These are phyloP conservation scores for Orchesella cincta DNA, from an alignment of 1,140 invertebrate genomes.

Conservation along the genomic window DNA sequence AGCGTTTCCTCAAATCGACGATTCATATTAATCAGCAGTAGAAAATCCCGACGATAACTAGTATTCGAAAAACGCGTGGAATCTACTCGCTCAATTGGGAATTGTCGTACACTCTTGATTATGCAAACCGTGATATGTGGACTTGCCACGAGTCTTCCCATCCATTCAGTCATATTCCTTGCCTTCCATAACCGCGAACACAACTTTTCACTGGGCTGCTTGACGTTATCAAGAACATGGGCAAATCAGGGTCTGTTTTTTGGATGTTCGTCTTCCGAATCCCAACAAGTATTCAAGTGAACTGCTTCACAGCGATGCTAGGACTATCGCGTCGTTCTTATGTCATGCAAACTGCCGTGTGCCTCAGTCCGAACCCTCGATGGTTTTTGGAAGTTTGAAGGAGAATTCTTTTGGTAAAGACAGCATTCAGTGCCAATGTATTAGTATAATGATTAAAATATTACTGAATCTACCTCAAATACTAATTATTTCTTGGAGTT, in stretches of 20 bases:
- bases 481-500: conserved; percentile 30
- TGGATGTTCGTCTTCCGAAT: conserved; percentile 72
- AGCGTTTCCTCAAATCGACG: conserved; percentile 3
- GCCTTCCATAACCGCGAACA: conserved; percentile 80
- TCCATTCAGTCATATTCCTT: conserved; percentile 85
- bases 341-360: conserved; percentile 69
- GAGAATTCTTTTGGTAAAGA: conserved; percentile 72
- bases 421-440: too few species aligned
- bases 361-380: conserved; percentile 75
- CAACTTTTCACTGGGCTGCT: conserved; percentile 79
- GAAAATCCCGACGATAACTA: not conserved
- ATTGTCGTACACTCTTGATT: conserved; percentile 43
- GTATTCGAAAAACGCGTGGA: not conserved
- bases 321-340: conserved; percentile 64
- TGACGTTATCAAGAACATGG: conserved; percentile 78
- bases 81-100: not conserved
- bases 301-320: conserved; percentile 60
- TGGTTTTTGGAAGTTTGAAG: conserved; percentile 64
- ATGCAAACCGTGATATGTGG: conserved; percentile 59
- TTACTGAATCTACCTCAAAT: not conserved
- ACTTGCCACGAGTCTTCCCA: conserved; percentile 74
- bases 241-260: conserved; percentile 80
- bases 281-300: conserved; percentile 64
- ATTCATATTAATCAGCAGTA: conserved; percentile 12
- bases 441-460: too few species aligned